Evolutionary conservation across 2,113 vertebrate genomes (phyloP).

Genomic region (Neotragus pygmaeus): DNA sequence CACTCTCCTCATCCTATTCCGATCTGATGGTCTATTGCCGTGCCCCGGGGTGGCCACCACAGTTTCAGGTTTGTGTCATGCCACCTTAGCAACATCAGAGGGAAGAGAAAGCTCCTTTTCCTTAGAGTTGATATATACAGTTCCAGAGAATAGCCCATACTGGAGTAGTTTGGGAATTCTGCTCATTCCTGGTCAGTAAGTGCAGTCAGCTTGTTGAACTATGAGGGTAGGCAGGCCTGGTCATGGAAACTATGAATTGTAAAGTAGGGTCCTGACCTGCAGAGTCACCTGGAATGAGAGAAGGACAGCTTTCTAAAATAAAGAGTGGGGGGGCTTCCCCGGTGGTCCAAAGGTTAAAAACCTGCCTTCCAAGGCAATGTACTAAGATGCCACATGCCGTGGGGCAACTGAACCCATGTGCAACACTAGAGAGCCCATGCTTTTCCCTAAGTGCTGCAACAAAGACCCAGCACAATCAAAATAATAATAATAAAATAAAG

Average conservation of each 20-base stretch:
- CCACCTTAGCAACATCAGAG: not conserved
- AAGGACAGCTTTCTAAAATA: not conserved
- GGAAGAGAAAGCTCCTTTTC: not conserved
- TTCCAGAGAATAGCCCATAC: not conserved
- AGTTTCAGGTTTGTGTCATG: not conserved
- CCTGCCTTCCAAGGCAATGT: not conserved
- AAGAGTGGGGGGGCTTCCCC: not conserved
- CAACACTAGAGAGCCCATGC: not conserved
- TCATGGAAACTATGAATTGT: not conserved
- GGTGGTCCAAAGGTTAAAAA: not conserved
- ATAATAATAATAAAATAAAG: not conserved
- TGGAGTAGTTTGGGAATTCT: not conserved
- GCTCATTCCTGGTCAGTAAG: not conserved
- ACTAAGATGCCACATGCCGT: not conserved
- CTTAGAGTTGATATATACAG: not conserved
- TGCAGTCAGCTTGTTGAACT: not conserved
- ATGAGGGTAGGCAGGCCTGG: not conserved
- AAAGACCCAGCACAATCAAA: not conserved
- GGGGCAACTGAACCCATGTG: not conserved
- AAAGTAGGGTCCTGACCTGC: not conserved
- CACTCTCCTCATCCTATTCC: not conserved
- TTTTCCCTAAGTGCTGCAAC: not conserved
- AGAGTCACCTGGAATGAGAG: not conserved
- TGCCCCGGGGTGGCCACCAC: fast-evolving
- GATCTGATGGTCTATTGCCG: not conserved